Base-by-base conservation (phyloP, 2,888 invertebrate species). In the Hesperia comma region DNA sequence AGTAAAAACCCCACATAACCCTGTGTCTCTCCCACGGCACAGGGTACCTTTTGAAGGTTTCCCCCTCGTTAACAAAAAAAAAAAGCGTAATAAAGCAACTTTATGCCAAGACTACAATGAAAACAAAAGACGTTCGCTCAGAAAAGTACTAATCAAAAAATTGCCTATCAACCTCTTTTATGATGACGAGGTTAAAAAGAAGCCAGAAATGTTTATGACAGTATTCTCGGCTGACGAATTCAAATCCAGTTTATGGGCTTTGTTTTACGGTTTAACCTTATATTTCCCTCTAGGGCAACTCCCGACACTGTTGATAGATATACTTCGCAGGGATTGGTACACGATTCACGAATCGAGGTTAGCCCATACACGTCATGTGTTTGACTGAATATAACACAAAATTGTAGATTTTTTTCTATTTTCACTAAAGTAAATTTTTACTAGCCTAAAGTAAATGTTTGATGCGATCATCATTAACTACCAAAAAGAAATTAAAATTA, bases 251-350 rank as follows among this genome's bases (percentile, higher is more conserved):
- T 63, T 63, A 63, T 56, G 63, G 63, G 26, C 56, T 49, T 63
- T 56, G 63, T 56, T 63, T 63, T 63, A 63, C 56, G 63, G 63
- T 56, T 49, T 57, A 62, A 43, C 56, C 63, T 56, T 63, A 57
- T 55, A 75, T 72, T 73, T 77, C 79, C 77, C 76, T 74, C 73
- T 76, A 77, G 79, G 79, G 74, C 75, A 73, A 76, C 78, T 77
- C 69, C 70, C 43, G 17, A 55, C 54, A n/a, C 26, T 19, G 71
- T 74, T 79, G 79, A 81, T 79, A 81, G 79, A 80, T 82, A 77
- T 80, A 79, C 75, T 79, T 63, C 41, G 32, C 21, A 14, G 15
- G 43, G 33, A 33, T 55, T 55, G 55, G 46, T 19, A 43, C 41
- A 33, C 63, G 41, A 46, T 54, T 62, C 53, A 14, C 32, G 62